Evolutionary conservation across 2,113 vertebrate genomes (phyloP).

Genomic region (Alethe diademata): DNA sequence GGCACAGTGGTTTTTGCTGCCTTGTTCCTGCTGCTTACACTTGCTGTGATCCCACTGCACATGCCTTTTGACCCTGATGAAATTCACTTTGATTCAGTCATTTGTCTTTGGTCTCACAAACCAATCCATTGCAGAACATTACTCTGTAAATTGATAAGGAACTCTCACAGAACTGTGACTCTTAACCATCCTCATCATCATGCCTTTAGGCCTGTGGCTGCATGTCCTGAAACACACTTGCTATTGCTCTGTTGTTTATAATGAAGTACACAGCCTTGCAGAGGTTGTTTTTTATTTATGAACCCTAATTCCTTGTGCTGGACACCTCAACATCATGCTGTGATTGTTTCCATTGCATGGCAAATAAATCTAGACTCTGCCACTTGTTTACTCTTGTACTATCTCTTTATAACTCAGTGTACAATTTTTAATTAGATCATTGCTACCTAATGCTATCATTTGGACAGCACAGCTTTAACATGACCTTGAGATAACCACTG

Average conservation of each 20-base stretch:
- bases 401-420: not conserved
- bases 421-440: constrained; percentile 11
- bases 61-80: not conserved
- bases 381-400: not conserved
- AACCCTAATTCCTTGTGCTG: not conserved
- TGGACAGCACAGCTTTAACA: not conserved
- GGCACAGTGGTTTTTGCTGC: not conserved
- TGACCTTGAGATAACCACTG: not conserved
- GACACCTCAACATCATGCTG: not conserved
- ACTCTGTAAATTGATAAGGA: not conserved
- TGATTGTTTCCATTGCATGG: not conserved
- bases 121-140: not conserved
- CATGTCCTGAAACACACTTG: not conserved
- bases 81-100: not conserved
- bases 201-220: not conserved
- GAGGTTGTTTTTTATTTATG: not conserved
- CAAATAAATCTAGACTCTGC: constrained; percentile 30
- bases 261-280: not conserved
- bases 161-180: not conserved
- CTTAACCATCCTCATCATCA: not conserved
- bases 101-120: not conserved
- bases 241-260: not conserved
- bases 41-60: not conserved
- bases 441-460: not conserved
- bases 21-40: not conserved